Conservation (phyloP, 2,113 vertebrate genomes). For the Gallinago jamesoni region DNA sequence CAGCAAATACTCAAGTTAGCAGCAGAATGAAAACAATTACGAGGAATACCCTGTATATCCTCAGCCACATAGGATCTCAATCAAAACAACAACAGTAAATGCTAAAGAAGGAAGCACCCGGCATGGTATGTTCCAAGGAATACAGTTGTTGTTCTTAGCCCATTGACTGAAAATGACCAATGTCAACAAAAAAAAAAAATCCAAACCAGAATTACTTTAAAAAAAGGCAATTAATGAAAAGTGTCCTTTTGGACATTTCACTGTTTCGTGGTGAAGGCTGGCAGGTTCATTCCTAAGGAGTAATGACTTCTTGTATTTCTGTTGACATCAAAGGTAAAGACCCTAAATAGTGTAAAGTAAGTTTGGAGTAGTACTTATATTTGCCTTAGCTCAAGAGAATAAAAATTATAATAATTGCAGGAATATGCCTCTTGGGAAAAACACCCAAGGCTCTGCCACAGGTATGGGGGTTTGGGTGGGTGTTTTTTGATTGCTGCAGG, state of each 20-base stretch:
- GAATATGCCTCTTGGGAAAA: neutral
- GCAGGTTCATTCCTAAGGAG: neutral
- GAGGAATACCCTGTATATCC: neutral
- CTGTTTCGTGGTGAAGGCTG: neutral
- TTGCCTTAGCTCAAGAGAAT: neutral
- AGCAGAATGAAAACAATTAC: neutral
- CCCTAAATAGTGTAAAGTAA: neutral
- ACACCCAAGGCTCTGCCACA: neutral
- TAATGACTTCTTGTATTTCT: neutral
- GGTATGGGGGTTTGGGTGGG: neutral
- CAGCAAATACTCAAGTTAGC: neutral
- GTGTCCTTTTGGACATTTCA: neutral
- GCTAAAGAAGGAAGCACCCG: neutral
- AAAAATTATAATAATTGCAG: neutral
- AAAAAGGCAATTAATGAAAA: neutral
- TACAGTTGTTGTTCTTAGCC: neutral
- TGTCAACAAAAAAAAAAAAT: neutral
- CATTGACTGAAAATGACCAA: neutral
- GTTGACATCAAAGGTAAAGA: neutral
- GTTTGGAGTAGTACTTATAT: neutral
- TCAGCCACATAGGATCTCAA: constrained; percentile 7
- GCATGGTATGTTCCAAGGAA: neutral
- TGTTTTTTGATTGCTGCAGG: neutral
- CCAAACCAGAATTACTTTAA: neutral
- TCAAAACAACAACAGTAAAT: constrained; percentile 31